Evolutionary conservation across 2,888 invertebrate species (phyloP).

Genomic region (Spialia ferax): DNA sequence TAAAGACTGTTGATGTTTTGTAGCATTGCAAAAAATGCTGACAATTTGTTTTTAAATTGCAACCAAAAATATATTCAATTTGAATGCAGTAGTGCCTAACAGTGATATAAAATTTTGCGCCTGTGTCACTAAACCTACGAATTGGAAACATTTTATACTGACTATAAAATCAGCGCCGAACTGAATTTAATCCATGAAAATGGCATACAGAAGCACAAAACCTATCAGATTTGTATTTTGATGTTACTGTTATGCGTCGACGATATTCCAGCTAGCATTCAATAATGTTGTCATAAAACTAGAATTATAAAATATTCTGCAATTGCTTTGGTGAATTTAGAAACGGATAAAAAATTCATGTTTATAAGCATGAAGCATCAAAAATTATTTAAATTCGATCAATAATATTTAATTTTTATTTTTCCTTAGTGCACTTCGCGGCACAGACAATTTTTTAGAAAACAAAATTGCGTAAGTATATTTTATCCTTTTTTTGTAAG

Average conservation of each 20-base stretch:
- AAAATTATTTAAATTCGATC: too few species aligned
- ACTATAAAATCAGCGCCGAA: conserved; percentile 32
- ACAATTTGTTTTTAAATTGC: background rate
- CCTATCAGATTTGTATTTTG: conserved; percentile 26
- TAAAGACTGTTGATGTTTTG: background rate
- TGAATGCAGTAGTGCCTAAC: background rate
- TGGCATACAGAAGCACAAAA: conserved; percentile 18
- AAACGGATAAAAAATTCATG: too few species aligned
- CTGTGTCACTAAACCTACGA: conserved; percentile 15
- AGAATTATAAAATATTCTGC: background rate
- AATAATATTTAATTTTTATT: too few species aligned
- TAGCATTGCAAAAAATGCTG: background rate
- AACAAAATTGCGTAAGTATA: too few species aligned
- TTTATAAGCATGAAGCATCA: too few species aligned
- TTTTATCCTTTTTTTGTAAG: too few species aligned
- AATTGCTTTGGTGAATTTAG: background rate
- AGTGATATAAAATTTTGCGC: conserved; percentile 13
- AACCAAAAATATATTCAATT: conserved; percentile 20
- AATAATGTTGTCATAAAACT: background rate
- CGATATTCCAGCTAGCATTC: background rate
- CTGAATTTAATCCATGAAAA: conserved; percentile 33
- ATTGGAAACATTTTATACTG: conserved; percentile 30
- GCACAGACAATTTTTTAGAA: too few species aligned
- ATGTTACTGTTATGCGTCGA: background rate
- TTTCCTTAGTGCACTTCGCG: too few species aligned